Evolutionary conservation across 2,113 vertebrate genomes (phyloP).

Genomic region (Tauraco erythrolophus): DNA sequence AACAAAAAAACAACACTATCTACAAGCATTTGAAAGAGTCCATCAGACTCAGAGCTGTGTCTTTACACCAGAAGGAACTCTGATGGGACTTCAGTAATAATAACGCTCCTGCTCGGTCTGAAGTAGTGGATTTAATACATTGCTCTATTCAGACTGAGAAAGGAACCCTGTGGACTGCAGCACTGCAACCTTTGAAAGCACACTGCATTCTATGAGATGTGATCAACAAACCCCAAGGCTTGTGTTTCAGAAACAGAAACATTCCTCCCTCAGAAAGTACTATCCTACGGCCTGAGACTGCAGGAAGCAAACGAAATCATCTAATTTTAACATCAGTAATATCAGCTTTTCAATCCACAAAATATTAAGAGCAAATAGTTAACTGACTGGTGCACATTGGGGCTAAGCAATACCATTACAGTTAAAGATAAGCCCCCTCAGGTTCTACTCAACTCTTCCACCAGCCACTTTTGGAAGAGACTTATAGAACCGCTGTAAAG

Average conservation of each 20-base stretch:
- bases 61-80: not conserved
- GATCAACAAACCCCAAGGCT: not conserved
- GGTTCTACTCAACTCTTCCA: not conserved
- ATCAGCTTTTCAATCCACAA: not conserved
- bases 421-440: not conserved
- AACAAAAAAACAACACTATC: not conserved
- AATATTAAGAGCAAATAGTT: not conserved
- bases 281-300: not conserved
- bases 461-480: not conserved
- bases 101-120: not conserved
- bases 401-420: not conserved
- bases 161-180: not conserved
- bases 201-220: not conserved
- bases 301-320: not conserved
- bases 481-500: not conserved
- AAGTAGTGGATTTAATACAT: not conserved
- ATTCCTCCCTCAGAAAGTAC: not conserved
- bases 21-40: not conserved
- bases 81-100: not conserved
- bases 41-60: not conserved
- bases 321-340: not conserved
- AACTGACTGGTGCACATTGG: fast-evolving
- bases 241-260: not conserved
- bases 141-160: not conserved
- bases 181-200: not conserved